Conservation (phyloP, 2,888 invertebrate species). For the Xanthia togata region DNA sequence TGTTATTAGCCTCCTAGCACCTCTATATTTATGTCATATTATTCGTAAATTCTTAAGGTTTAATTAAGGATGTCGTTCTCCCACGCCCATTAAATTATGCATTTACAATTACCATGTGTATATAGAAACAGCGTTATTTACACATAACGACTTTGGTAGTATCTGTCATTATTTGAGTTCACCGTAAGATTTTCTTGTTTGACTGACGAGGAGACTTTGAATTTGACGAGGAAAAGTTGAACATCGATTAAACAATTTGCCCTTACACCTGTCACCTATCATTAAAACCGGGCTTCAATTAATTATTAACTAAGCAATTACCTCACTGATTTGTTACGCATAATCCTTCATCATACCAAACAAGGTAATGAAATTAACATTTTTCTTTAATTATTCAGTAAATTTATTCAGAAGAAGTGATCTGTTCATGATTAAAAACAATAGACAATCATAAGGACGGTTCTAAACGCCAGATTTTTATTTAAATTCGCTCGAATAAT, state of each 20-base stretch:
- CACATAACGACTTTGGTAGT: constrained; percentile 7
- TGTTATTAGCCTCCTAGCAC: too few relatives aligned
- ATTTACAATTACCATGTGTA: constrained; percentile 13
- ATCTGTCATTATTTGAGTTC: background rate
- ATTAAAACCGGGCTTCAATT: constrained; percentile 11
- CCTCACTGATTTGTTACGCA: constrained; percentile 8
- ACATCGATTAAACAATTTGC: too few relatives aligned
- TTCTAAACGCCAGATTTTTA: constrained; percentile 9
- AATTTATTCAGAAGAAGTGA: constrained; percentile 35
- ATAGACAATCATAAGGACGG: constrained; percentile 31
- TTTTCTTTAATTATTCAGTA: constrained; percentile 21
- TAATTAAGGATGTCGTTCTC: constrained; percentile 13
- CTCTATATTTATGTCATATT: constrained; percentile 7
- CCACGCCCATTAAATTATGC: constrained; percentile 24
- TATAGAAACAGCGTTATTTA: constrained; percentile 6
- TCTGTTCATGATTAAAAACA: constrained; percentile 35
- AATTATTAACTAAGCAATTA: constrained; percentile 14
- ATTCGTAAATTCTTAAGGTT: constrained; percentile 19
- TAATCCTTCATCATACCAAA: constrained; percentile 28
- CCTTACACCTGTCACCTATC: background rate
- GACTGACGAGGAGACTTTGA: too few relatives aligned
- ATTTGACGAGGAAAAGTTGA: background rate
- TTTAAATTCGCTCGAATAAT: constrained; percentile 25
- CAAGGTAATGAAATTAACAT: constrained; percentile 33
- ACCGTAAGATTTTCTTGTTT: background rate